Base-by-base conservation (phyloP, 1,140 invertebrate genomes). In the Ostrea denselamellosa region DNA sequence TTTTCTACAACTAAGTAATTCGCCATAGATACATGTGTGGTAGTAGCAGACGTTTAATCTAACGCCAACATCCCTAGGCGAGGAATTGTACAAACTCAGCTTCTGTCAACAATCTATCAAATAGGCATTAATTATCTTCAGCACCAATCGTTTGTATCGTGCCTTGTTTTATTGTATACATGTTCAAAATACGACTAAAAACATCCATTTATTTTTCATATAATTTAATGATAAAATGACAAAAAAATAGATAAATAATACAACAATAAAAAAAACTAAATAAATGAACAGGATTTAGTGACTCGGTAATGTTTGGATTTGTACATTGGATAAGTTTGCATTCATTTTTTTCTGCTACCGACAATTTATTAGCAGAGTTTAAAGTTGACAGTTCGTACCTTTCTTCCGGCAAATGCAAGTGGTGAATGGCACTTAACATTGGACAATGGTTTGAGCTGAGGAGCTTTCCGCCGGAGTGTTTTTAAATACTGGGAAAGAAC, bases 371-470 rank as follows among this genome's bases (percentile, higher is more conserved):
- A 77, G 28, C 68, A 77, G 25, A 77, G 9, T 34, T 77, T 25
- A n/a, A 62, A 62, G 68, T 77, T 77, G 28, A 77, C 25, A 77
- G 68, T 77, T 5, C 68, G 68, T 77, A 77, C 68, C 68, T 28
- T 77, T 77, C 68, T 77, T 77, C 68, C 68, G 7, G 25, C 22
- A 77, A 77, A 25, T 12, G 25, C 28, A 77, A 25, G 25, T 77
- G 68, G 68, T 14, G 68, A 77, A 4, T 77, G 68, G 10, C 68
- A 77, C 14, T 34, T 77, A 12, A 77, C 25, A 77, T 77, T 77
- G 68, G 68, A 77, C 22, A 77, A 34, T 28, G 12, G 8, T 34
- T 77, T 77, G 28, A 77, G 28, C 25, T 77, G 68, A 34, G 68
- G 68, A 34, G 28, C 68, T 25, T 25, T 77, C 28, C 14, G 68